Percentiles rank a stretch among this genome's conserved stretches.
Evolutionary conservation across 2,888 invertebrate genomes (phyloP).

Genomic region (Emmelina monodactyla): DNA sequence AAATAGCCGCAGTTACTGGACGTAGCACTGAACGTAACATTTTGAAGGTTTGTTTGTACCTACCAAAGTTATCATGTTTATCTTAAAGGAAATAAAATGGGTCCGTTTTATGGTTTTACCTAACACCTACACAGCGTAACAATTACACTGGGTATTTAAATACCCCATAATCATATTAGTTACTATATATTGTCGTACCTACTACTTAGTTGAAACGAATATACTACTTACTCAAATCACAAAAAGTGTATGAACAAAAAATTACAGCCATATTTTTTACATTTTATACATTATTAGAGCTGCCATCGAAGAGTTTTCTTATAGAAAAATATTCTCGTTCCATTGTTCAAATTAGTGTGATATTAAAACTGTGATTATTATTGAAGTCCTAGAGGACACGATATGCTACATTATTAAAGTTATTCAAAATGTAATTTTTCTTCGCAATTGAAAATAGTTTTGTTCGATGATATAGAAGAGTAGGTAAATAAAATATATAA

Average conservation of each 20-base stretch:
- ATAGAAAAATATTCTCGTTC: too few species aligned
- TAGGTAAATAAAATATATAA: neutral
- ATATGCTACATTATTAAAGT: neutral
- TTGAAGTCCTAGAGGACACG: neutral
- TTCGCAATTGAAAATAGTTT: neutral
- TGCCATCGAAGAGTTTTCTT: too few species aligned
- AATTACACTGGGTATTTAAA: conserved; percentile 32
- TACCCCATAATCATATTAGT: conserved; percentile 25
- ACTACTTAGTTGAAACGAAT: conserved; percentile 45
- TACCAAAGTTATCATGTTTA: too few species aligned
- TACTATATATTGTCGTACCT: conserved; percentile 56
- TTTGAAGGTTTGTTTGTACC: too few species aligned
- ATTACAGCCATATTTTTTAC: too few species aligned
- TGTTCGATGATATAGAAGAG: too few species aligned
- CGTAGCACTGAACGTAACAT: too few species aligned
- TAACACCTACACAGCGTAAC: conserved; percentile 40
- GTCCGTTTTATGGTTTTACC: conserved; percentile 19
- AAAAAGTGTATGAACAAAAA: too few species aligned
- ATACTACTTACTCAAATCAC: too few species aligned
- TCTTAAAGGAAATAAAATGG: conserved; percentile 24
- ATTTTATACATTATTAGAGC: too few species aligned
- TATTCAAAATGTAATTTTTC: neutral
- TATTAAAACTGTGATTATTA: conserved; percentile 14
- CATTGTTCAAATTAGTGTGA: too few species aligned
- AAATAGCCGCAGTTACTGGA: too few species aligned